Evolutionary conservation across 1,140 invertebrate genomes (phyloP).

Genomic region (Acarapis woodi): DNA sequence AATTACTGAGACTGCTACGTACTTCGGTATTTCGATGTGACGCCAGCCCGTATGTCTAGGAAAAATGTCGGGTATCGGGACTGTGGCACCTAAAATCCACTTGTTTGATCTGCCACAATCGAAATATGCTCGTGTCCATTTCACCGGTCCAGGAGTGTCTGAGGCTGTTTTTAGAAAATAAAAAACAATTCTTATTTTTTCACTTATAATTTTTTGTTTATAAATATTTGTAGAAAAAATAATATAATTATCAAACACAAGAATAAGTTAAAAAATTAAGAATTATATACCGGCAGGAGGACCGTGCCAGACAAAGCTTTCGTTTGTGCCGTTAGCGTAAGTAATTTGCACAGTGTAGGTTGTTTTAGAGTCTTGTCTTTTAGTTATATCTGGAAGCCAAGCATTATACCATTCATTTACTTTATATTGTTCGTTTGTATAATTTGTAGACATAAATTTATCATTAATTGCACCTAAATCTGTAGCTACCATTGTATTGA

Average conservation of each 20-base stretch:
- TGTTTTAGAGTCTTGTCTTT: constrained; percentile 67
- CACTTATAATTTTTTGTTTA: too few species aligned
- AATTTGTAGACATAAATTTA: constrained; percentile 44
- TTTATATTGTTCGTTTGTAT: constrained; percentile 59
- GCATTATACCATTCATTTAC: constrained; percentile 61
- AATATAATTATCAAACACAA: constrained; percentile 6
- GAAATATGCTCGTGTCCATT: constrained; percentile 80
- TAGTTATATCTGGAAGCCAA: constrained; percentile 51
- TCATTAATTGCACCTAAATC: constrained; percentile 52
- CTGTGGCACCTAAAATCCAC: constrained; percentile 72
- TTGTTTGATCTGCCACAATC: constrained; percentile 82
- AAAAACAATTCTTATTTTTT: too few species aligned
- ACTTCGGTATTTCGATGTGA: constrained; percentile 84
- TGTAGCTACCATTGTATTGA: constrained; percentile 33
- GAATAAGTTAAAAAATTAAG: constrained; percentile 5
- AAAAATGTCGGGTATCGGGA: constrained; percentile 80
- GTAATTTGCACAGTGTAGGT: constrained; percentile 42
- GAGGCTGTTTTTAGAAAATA: constrained; percentile 45
- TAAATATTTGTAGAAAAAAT: too few species aligned
- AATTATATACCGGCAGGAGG: constrained; percentile 33
- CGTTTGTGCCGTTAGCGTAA: constrained; percentile 81
- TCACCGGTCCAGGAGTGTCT: constrained; percentile 59
- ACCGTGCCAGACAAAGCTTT: constrained; percentile 74
- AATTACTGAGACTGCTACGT: constrained; percentile 58
- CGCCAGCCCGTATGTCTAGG: constrained; percentile 73